Evolutionary conservation across 2,888 invertebrate species (phyloP), one percentile per base, ranked within the genome.

Genomic region (Lithophane socia): DNA sequence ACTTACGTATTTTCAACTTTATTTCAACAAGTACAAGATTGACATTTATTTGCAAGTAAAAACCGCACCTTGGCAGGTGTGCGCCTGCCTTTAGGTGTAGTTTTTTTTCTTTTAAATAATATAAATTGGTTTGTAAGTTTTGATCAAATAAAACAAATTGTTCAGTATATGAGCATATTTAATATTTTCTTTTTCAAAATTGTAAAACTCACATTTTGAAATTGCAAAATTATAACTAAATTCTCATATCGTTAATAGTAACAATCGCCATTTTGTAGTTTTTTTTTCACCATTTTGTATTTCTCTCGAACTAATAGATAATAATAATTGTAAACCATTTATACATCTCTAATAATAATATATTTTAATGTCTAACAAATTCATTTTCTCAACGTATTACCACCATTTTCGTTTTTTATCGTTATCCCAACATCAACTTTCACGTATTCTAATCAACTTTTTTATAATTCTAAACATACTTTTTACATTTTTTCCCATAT

Each of bases 191-290:
- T 95, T 94, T 96, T 96, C 96, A 96, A 96, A 96, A 96, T 96
- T 96, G 96, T 96, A 96, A 96, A 96, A 96, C 96, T 96, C 96
- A 96, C 96, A 96, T 96, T 96, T 96, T 96, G 96, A 96, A 96
- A 95, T 96, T 96, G 96, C 96, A 96, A 96, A 96, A 96, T 96
- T 96, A 96, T 95, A 96, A 96, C 96, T 96, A 96, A 96, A 95
- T 96, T 96, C 95, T 96, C 96, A 96, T 96, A 96, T 96, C 95
- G 96, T 95, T 94, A 95, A 95, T 96, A 96, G 95, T 96, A 96
- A 96, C 96, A 96, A 96, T 95, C 95, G 96, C 94, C 95, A 94
- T 95, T 93, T 95, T 94, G 93, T 95, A 93, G 69, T 69, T 82
- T 93, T 94, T 92, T 92, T 91, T 91, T 92, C 89, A 87, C 86